Base-by-base conservation (phyloP, 2,113 vertebrate genomes). In the Sinocyclocheilus maitianheensis region DNA sequence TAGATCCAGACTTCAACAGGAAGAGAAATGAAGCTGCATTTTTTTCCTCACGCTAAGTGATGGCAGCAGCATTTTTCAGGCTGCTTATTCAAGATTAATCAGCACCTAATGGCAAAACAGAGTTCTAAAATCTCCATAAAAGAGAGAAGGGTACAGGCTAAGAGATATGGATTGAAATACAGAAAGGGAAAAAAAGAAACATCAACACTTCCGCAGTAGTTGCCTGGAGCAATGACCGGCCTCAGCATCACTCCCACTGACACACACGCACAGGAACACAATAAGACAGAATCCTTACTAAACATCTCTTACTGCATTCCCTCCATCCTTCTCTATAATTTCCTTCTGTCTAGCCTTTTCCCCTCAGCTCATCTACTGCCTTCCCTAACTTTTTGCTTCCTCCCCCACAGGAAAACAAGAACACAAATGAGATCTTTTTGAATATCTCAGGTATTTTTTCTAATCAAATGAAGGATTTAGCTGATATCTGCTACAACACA, bases 1-100 rank as follows among this genome's bases (percentile, higher is more conserved):
- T 43, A 60, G 53, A 74, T 84, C 30, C 69, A 83, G 24, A 53
- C 46, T 55, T 51, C 46, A 83, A 34, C 48, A 53, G 30, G 81
- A 34, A 72, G 46, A 71, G 43, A 71, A 74, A 86, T 86, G 43
- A 6, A 86, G 80, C 80, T 63, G 77, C 37, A 53, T 30, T 46
- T 76, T 77, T 82, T 80, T 24, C 34, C 37, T 53, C 18, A 24
- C 24, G 24, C 58, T 82, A 76, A 82, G 71, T 46, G 71, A 40
- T 51, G 69, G 80, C 78, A 75, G 78, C 53, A 30, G 12, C 53
- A 81, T 76, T 63, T 86, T 75, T 86, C 85, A 82, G 78, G 55
- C 79, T 82, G 65, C 78, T 75, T 74, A 75, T 86, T 82, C 72
- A 63, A 86, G 78, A 75, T 86, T 62, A 86, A 86, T 81, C 67